Base-by-base conservation (phyloP, 2,113 vertebrate genomes). In the Odobenus rosmarus region DNA sequence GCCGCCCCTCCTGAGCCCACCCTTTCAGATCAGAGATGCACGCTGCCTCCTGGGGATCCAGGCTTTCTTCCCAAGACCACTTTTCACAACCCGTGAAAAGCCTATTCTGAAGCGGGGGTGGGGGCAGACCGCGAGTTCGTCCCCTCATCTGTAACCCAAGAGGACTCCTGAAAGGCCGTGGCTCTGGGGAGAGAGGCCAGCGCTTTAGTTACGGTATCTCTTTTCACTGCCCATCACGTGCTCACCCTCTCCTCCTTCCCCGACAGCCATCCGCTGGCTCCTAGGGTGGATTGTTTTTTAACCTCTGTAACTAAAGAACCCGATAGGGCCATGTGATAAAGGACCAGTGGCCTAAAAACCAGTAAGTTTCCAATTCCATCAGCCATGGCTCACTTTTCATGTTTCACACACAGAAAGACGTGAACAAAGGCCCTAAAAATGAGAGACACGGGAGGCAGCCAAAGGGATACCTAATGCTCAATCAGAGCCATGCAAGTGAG, bases 391-490 rank as follows among this genome's bases (percentile, higher is more conserved):
- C 96, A 72, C 74, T 88, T 97, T 97, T 98, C 98, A 98, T 95
- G 94, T 92, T 98, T 98, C 98, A 98, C 96, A 98, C 95, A 97
- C 93, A 95, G 61, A 90, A 90, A 92, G 97, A 93, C 98, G 97
- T 98, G 98, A 97, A 98, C 97, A 79, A 98, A 98, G 51, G 62
- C 42, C 98, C 98, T 99, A 98, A 99, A 98, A 98, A 98, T 98
- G 98, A 98, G 90, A 97, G 86, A 36, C 90, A 4, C 3, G 13
- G 55, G 77, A 85, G 90, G 64, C 95, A 95, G 98, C 97, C 98
- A 97, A 80, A 33, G 95, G 96, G 95, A 98, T 61, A 99, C 92
- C 96, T 55, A 98, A 99, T 97, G 98, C 98, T 93, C 97, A 97
- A 98, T 98, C 98, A 98, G 90, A 98, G 82, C 93, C 57, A 88